phyloP scores from a whole-genome alignment of 2,113 vertebrate species.

The Heterochromis multidens region DNA sequence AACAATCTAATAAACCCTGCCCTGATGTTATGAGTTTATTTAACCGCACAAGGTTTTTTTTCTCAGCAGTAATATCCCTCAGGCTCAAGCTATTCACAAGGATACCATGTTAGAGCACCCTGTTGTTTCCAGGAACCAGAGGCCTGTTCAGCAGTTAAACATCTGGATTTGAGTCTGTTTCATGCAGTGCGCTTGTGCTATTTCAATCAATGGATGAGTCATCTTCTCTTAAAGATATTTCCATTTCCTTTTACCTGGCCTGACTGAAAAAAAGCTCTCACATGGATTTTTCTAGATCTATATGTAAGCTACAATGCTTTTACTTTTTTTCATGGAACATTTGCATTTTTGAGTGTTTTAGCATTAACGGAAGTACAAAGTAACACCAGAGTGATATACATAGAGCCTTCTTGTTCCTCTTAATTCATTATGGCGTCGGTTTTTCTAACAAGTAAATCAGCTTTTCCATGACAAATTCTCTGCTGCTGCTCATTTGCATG shows the following conservation, averaged over 20 bases:
- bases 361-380: not conserved
- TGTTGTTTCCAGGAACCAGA: constrained; percentile 3
- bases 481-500: not conserved
- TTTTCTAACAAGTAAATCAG: not conserved
- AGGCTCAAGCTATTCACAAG: constrained; percentile 17
- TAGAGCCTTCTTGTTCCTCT: not conserved
- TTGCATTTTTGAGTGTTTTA: not conserved
- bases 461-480: not conserved
- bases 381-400: not conserved
- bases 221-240: not conserved
- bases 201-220: constrained; percentile 48
- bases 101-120: not conserved
- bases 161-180: constrained; percentile 37
- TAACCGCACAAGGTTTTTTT: constrained; percentile 50
- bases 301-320: not conserved
- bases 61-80: constrained; percentile 29
- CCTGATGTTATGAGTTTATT: constrained; percentile 53
- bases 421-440: not conserved
- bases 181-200: not conserved
- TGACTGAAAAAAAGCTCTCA: not conserved
- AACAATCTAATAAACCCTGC: constrained; percentile 48
- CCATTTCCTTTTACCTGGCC: not conserved
- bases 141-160: not conserved
- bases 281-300: not conserved
- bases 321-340: not conserved